Conservation (phyloP, 2,888 invertebrate genomes). For the Conomelus anceps region DNA sequence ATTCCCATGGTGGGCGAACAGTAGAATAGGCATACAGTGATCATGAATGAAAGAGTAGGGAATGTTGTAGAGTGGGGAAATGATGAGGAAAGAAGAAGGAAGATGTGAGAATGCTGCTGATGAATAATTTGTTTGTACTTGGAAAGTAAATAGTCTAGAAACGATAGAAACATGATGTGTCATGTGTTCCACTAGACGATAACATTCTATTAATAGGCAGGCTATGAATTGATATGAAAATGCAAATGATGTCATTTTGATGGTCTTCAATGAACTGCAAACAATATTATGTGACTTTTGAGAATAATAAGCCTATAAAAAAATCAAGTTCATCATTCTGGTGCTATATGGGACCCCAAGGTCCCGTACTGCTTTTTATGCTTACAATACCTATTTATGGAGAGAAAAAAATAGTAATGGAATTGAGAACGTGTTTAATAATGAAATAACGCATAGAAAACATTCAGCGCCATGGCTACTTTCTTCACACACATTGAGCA, state of each 20-base stretch:
- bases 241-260: neutral
- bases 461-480: too few relatives aligned
- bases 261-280: neutral
- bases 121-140: neutral
- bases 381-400: too few relatives aligned
- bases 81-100: neutral
- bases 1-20: too few relatives aligned
- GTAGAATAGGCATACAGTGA: neutral
- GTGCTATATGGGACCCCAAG: too few relatives aligned
- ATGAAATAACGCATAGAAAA: too few relatives aligned
- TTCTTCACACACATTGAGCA: too few relatives aligned
- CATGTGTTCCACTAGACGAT: neutral
- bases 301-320: neutral
- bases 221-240: neutral
- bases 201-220: neutral
- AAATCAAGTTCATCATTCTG: too few relatives aligned
- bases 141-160: neutral
- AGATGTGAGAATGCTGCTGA: neutral
- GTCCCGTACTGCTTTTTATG: too few relatives aligned
- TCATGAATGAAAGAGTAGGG: too few relatives aligned
- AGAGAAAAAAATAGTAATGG: too few relatives aligned
- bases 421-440: too few relatives aligned
- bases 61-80: neutral
- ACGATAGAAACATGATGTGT: neutral
- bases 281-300: neutral